Conservation (phyloP, 2,113 vertebrate genomes). For the Cacatua alba region DNA sequence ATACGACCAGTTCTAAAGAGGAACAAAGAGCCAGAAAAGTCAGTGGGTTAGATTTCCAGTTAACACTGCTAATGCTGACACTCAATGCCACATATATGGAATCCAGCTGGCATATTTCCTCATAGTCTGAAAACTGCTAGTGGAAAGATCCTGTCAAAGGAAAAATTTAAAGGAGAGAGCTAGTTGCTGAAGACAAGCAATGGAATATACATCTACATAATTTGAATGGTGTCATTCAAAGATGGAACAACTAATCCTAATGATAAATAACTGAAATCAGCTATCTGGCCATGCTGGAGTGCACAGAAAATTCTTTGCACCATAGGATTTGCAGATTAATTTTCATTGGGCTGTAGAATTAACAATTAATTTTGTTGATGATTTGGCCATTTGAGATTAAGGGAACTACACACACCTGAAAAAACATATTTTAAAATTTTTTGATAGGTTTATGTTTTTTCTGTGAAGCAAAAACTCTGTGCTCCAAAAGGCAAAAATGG, state of each 20-base stretch:
- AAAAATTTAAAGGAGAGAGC: background rate
- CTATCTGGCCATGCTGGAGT: background rate
- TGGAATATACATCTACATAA: background rate
- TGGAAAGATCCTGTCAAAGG: background rate
- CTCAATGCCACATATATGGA: background rate
- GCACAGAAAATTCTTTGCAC: background rate
- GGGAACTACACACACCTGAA: background rate
- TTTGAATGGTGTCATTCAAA: background rate
- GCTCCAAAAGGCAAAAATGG: background rate
- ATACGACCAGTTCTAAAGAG: background rate
- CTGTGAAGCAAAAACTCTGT: background rate
- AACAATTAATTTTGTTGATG: background rate
- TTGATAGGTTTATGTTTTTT: background rate
- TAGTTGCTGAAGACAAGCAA: background rate
- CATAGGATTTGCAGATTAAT: background rate
- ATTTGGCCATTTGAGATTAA: background rate
- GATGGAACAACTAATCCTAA: background rate
- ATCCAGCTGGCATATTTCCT: background rate
- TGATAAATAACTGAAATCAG: background rate
- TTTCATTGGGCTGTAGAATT: background rate
- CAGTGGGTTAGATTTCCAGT: background rate
- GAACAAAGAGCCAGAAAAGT: background rate
- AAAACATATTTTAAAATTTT: background rate
- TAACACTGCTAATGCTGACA: background rate
- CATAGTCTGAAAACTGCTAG: background rate